Conservation (phyloP, 2,113 vertebrate genomes). For the Anoura caudifer region DNA sequence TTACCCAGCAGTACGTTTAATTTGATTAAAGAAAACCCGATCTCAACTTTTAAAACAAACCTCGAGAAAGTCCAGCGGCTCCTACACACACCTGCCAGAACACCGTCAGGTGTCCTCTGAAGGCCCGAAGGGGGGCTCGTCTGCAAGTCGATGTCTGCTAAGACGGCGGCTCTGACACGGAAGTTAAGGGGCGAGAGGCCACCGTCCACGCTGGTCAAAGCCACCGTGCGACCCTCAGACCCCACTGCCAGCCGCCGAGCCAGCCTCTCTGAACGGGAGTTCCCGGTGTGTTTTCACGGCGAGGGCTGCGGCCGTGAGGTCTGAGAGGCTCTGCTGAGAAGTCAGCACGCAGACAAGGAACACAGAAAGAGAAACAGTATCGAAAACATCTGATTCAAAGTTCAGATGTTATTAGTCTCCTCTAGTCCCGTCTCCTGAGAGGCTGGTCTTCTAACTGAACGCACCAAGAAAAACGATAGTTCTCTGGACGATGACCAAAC, state of each 20-base stretch:
- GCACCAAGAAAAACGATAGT: background rate
- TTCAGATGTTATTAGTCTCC: background rate
- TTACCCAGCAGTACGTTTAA: background rate
- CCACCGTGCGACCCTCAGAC: background rate
- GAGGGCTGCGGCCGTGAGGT: background rate
- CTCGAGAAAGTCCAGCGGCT: background rate
- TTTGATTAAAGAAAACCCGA: slow-evolving; percentile 15
- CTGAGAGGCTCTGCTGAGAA: background rate
- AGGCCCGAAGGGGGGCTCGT: background rate
- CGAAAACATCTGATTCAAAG: background rate
- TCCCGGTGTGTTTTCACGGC: too few relatives aligned
- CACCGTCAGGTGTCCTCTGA: background rate
- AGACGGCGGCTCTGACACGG: background rate
- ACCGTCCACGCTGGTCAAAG: background rate
- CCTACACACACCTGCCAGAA: background rate
- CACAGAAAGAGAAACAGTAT: background rate
- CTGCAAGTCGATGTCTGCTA: background rate
- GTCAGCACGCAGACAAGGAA: background rate
- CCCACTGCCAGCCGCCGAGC: background rate
- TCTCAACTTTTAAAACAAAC: background rate
- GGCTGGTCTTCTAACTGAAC: background rate
- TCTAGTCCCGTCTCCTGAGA: background rate
- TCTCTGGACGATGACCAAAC: background rate
- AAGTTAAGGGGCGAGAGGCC: background rate
- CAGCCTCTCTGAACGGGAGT: too few relatives aligned